A percentile compares a stretch with the other conserved stretches of the same genome.
Conservation (phyloP, 2,113 vertebrate species). For the human (Homo sapiens) region GRCh38 chr1:187447501-187448000, state of each 20-base stretch:
- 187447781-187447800: background rate
- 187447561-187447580: background rate
- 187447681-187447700: background rate
- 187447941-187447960: background rate
- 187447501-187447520: background rate
- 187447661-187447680: background rate
- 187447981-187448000: background rate
- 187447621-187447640: background rate
- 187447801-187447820: background rate
- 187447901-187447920: background rate
- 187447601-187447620: background rate
- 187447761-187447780: background rate
- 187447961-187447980: background rate
- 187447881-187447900: background rate
- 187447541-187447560: background rate
- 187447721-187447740: background rate
- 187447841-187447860: background rate
- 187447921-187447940: background rate
- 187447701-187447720: background rate
- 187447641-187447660: background rate
- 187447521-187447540: background rate
- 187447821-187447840: background rate
- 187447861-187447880: too few species aligned
- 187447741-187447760: background rate
- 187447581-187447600: background rate